Base-by-base conservation (phyloP, 2,888 invertebrate genomes). In the Dynastes maya region DNA sequence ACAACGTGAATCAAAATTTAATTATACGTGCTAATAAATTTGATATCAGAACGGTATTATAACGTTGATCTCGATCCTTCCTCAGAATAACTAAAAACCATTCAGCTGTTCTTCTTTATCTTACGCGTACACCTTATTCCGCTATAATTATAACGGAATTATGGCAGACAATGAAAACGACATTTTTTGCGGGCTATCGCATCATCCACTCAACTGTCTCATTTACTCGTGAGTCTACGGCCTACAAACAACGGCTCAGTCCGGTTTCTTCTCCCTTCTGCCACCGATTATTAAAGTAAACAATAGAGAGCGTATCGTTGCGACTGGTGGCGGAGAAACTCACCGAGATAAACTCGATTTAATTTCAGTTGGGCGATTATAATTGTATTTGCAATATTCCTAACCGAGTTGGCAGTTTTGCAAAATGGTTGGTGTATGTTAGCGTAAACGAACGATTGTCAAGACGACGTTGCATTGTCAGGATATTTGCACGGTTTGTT, bases 311-410 rank as follows among this genome's bases (percentile, higher is more conserved):
- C 61, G 29, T 74, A 63, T 61, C 72, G 8, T 61, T 61, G 61
- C 16, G 72, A 13, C 27, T 37, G 68, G 29, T 58, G 71, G 49
- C 71, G 70, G 70, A 13, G 74, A 74, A 77, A 74, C 68, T 61
- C 58, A 68, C 67, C 58, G 74, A 77, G 79, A 79, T 79, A 79
- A 77, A 79, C 67, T 74, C 81, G 80, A 80, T 81, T 82, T 81
- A 82, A 83, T 79, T 79, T 76, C 77, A 70, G 78, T 80, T 80
- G 67, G 80, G 64, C 80, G 80, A 83, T 82, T 81, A 81, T 80
- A 82, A 83, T 83, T 83, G 80, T 80, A 32, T 80, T 82, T 82
- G 80, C 80, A 79, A 81, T 83, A 82, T 82, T 82, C 82, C 80
- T 76, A 75, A 76, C 79, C 78, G 76, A 80, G 78, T 79, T 79